Base-by-base conservation (phyloP, 1,140 invertebrate species). In the Subanguina moxae region DNA sequence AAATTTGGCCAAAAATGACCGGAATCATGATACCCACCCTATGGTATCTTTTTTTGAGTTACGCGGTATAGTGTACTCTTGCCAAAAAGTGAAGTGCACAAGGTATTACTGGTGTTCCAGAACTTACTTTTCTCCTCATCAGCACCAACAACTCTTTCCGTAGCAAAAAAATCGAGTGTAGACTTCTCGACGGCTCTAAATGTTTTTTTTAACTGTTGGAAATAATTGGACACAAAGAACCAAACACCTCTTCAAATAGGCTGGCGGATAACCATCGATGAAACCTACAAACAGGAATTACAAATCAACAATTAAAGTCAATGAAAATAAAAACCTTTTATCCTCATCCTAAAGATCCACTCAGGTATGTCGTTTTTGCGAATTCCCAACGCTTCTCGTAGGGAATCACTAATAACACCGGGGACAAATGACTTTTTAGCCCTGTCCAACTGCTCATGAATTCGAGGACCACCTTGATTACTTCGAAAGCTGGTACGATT, bases 201-300 rank as follows among this genome's bases (percentile, higher is more conserved):
- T 28, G 13, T 52, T 7, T 15, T 19, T 52, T 19, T 15, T 3
- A 52, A 3, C 32, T 38, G 17, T 52, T 13, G 43, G 43, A n/a
- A 45, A 19, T 52, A 7, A 52, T 52, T 52, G 3, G 3, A 15
- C 15, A 15, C 48, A 52, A 25, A 3, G 17, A 52, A 52, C 3
- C 8, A 7, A 5, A 61, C 8, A 61, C 58, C 58, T 21, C 28
- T 61, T 61, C 5, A 61, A 25, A 61, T 61, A 61, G n/a, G 58
- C 97, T 87, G 94, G 93, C 15, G 94, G 97, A 90, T 93, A 94
- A 17, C 85, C 97, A 68, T 94, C 94, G 67, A 92, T 95, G 88
- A 88, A 89, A 87, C 65, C 73, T 23, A 15, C 3, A 52, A 52
- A 21, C 17, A 15, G 17, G n/a, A 21, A 52, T 8, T 15, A 5